phyloP scores from a whole-genome alignment of 2,113 vertebrate species.

The Oceanodroma tethys region DNA sequence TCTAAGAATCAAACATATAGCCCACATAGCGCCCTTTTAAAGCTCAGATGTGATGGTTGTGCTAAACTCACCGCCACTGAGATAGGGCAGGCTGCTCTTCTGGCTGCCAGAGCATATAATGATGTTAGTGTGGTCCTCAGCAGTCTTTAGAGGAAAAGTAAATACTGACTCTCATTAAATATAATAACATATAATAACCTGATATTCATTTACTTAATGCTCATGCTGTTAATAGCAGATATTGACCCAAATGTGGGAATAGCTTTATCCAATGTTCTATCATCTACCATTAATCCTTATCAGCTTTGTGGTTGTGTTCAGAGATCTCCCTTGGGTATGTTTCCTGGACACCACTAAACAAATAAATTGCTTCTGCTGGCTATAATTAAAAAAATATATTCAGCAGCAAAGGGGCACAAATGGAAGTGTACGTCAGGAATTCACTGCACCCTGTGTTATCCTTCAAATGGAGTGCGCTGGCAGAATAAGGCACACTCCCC shows the following conservation, averaged over 20 bases:
- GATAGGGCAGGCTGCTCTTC: background rate
- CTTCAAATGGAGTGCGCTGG: background rate
- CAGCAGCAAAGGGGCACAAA: background rate
- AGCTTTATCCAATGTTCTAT: background rate
- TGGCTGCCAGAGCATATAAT: background rate
- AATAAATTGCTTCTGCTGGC: background rate
- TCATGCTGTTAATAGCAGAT: background rate
- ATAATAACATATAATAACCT: background rate
- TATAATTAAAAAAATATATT: background rate
- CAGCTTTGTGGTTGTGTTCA: background rate
- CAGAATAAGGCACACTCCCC: background rate
- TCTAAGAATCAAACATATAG: background rate
- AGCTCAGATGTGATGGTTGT: background rate
- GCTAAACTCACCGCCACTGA: background rate
- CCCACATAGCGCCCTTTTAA: background rate
- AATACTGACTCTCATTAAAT: background rate
- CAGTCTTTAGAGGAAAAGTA: background rate
- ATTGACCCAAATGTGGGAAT: background rate
- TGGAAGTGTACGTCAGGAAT: background rate
- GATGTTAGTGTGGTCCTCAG: background rate
- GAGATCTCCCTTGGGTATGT: background rate
- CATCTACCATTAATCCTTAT: constrained; percentile 7
- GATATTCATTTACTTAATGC: background rate
- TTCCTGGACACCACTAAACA: background rate
- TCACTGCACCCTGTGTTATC: background rate